Conservation (phyloP, 1,140 invertebrate genomes). For the Tenebrio molitor region DNA sequence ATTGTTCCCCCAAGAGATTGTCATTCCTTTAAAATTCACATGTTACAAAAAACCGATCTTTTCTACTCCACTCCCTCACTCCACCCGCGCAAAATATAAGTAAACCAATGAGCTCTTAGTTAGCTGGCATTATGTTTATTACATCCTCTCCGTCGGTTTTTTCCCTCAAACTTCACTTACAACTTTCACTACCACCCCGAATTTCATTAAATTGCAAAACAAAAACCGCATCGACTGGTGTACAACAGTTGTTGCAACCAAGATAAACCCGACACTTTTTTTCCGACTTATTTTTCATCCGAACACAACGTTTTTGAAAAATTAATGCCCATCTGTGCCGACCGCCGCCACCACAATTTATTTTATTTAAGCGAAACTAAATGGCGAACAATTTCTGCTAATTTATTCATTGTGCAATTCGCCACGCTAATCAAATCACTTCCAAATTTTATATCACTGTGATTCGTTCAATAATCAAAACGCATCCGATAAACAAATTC, state of each 20-base stretch:
- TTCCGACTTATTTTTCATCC: neutral
- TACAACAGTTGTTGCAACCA: neutral
- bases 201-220: neutral
- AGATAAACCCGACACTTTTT: neutral
- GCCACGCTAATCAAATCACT: too few relatives aligned
- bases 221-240: neutral
- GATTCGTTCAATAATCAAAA: too few relatives aligned
- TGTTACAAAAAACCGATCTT: too few relatives aligned
- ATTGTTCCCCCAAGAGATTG: too few relatives aligned
- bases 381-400: neutral
- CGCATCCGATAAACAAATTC: too few relatives aligned
- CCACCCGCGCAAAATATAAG: too few relatives aligned
- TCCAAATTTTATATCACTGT: too few relatives aligned
- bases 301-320: neutral
- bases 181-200: neutral
- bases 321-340: neutral
- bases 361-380: neutral
- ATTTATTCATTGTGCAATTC: neutral
- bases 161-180: neutral
- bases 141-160: too few relatives aligned
- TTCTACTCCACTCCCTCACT: too few relatives aligned
- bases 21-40: too few relatives aligned
- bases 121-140: too few relatives aligned
- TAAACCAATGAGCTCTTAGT: too few relatives aligned
- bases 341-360: neutral